phyloP scores from a whole-genome alignment of 2,797 vertebrate genomes.

The Gadopsis bispinosus region DNA sequence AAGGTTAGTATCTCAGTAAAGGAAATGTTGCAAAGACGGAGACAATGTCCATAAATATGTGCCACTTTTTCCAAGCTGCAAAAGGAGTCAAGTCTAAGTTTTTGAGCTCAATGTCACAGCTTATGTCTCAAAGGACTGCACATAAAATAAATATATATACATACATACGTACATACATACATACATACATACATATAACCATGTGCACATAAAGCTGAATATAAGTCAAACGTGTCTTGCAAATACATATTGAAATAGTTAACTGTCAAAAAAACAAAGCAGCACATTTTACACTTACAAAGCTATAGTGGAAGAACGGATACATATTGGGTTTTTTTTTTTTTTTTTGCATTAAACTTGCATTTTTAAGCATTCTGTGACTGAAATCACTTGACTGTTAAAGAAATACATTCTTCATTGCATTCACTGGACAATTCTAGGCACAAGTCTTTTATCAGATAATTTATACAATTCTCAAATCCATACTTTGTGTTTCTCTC shows the following conservation, averaged over 20 bases:
- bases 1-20: neutral
- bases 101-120: neutral
- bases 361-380: neutral
- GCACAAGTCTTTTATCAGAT: neutral
- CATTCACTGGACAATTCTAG: neutral
- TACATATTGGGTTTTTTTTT: neutral
- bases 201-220: no score
- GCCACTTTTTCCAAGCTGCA: neutral
- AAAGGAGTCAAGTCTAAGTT: neutral
- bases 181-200: no score
- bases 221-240: no score
- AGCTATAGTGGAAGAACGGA: neutral
- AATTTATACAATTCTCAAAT: neutral
- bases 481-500: conserved; percentile 31
- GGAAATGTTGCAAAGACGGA: neutral
- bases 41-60: neutral
- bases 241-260: neutral
- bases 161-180: no score
- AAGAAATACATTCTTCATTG: neutral
- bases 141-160: no score
- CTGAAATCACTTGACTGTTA: neutral
- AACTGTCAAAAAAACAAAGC: neutral
- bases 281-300: neutral
- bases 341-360: no score
- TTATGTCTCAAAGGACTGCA: no score